Conservation (phyloP, 2,888 invertebrate species). For the Tachina lurida region DNA sequence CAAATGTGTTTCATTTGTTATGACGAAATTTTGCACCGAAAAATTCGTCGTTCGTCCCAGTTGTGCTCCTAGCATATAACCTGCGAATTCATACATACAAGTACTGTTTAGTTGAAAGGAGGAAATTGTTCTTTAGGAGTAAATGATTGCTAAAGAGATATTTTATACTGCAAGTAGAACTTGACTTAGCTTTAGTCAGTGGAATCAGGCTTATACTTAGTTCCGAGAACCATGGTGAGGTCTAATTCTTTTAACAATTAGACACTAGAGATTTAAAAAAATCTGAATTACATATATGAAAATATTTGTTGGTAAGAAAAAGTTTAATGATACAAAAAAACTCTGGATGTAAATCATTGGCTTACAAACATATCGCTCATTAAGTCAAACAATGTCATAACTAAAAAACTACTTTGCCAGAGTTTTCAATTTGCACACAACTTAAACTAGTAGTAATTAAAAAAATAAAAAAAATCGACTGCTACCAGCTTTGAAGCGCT, state of each 20-base stretch:
- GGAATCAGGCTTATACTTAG: background rate
- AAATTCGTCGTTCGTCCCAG: too few relatives aligned
- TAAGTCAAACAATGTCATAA: too few relatives aligned
- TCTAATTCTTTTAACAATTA: slow-evolving; percentile 34
- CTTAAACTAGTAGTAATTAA: too few relatives aligned
- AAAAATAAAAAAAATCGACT: too few relatives aligned
- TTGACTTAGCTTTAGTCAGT: background rate
- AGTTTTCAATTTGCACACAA: too few relatives aligned
- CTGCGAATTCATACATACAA: slow-evolving; percentile 21
- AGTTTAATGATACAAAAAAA: background rate
- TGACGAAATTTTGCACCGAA: too few relatives aligned
- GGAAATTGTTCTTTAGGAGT: slow-evolving; percentile 33
- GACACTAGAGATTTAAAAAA: slow-evolving; percentile 30
- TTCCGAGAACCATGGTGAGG: slow-evolving; percentile 40
- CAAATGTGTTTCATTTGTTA: too few relatives aligned
- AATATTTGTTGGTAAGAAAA: background rate
- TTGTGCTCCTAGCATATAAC: too few relatives aligned
- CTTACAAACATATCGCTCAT: too few relatives aligned
- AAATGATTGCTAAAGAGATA: background rate
- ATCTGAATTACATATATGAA: background rate
- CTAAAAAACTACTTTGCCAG: too few relatives aligned
- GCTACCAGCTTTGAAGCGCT: too few relatives aligned
- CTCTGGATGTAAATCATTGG: too few relatives aligned
- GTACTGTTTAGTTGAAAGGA: slow-evolving; percentile 8
- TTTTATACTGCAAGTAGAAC: slow-evolving; percentile 3